Percentiles rank a stretch among this genome's conserved stretches.
Conservation (phyloP, 1,140 invertebrate genomes). For the Diorhabda sublineata region DNA sequence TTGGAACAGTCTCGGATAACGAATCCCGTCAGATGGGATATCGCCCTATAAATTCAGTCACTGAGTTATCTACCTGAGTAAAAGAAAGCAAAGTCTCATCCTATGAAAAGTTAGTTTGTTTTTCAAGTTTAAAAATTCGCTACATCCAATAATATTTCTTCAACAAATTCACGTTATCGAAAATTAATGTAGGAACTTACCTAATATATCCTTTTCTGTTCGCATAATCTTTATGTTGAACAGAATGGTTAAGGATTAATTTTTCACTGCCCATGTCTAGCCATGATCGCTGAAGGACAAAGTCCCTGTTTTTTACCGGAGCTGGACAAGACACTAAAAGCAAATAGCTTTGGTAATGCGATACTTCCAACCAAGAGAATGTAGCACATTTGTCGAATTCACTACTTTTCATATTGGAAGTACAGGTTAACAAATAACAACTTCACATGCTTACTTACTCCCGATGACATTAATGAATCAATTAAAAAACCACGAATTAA, state of each 20-base stretch:
- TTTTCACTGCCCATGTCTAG: slow-evolving; percentile 80
- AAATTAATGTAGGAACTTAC: slow-evolving; percentile 37
- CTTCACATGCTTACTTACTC: no score
- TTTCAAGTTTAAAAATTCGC: not conserved
- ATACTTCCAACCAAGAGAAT: no score
- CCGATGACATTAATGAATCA: no score
- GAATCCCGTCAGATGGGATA: slow-evolving; percentile 67
- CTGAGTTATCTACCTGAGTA: not conserved
- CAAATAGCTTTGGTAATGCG: no score
- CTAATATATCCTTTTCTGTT: slow-evolving; percentile 77
- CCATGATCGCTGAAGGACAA: slow-evolving; percentile 88
- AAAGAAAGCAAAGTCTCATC: not conserved
- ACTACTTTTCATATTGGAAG: no score
- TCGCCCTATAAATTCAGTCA: slow-evolving; percentile 49
- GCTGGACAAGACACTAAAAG: slow-evolving; percentile 76
- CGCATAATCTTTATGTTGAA: slow-evolving; percentile 79
- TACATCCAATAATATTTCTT: not conserved
- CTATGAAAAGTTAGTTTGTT: not conserved
- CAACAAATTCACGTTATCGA: not conserved
- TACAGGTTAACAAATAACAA: no score
- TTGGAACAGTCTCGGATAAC: slow-evolving; percentile 48
- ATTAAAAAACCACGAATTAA: no score
- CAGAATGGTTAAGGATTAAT: slow-evolving; percentile 86
- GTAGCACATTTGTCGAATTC: no score
- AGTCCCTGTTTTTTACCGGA: slow-evolving; percentile 85